A percentile compares a stretch with the other conserved stretches of the same genome.
phyloP scores from a whole-genome alignment of 92 coral and sea anemone genomes.

The Galaxea fascicularis region DNA sequence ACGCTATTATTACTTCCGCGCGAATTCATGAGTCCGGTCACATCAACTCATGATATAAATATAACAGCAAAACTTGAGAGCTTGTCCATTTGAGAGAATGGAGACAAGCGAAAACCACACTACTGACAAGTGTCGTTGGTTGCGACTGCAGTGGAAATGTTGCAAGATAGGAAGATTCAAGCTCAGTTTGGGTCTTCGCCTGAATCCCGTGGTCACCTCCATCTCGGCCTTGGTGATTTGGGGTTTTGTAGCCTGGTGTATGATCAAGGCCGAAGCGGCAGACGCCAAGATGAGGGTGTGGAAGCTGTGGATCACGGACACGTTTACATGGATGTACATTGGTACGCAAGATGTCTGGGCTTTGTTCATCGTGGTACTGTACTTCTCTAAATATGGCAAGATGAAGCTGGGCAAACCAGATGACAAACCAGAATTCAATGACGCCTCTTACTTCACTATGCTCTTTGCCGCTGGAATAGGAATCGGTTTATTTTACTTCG shows the following conservation, averaged over 20 bases:
- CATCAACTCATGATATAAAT: not conserved
- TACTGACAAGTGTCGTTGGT: constrained; percentile 4
- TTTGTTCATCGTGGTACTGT: constrained; percentile 72
- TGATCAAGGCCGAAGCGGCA: constrained; percentile 55
- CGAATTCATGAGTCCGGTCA: not conserved
- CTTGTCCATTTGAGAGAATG: not conserved
- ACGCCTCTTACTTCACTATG: constrained; percentile 87
- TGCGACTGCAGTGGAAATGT: constrained; percentile 21
- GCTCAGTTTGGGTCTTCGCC: not conserved
- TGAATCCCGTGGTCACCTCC: constrained; percentile 83
- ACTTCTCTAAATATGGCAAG: constrained; percentile 83
- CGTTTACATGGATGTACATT: constrained; percentile 88
- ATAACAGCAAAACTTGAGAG: not conserved
- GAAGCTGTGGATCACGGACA: constrained; percentile 73
- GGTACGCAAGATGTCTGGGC: constrained; percentile 89
- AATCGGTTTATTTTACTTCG: constrained; percentile 80
- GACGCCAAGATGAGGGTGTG: constrained; percentile 42
- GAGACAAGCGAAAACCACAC: not conserved
- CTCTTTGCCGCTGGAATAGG: constrained; percentile 90
- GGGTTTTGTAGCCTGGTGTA: constrained; percentile 70
- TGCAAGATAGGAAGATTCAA: not conserved
- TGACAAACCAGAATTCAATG: constrained; percentile 87
- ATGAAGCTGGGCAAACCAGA: constrained; percentile 81
- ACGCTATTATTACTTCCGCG: not conserved
- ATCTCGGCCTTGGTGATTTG: constrained; percentile 74